Percentiles rank a stretch among this genome's conserved stretches.
Conservation (phyloP, 2,113 vertebrate genomes). For the Xyliphius kryptos region DNA sequence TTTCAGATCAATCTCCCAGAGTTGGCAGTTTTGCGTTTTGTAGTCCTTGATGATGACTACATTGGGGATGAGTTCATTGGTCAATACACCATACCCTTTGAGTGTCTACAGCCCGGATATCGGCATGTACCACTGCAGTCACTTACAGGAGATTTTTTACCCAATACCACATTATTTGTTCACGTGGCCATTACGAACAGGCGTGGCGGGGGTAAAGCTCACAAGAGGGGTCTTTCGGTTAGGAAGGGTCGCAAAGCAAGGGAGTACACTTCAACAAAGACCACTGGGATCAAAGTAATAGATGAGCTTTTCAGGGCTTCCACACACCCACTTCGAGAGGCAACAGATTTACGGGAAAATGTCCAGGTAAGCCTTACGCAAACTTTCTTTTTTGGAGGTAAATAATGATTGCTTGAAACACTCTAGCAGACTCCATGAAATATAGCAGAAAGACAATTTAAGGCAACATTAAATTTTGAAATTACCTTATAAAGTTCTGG, state of each 20-base stretch:
- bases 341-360: conserved; percentile 86
- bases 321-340: conserved; percentile 81
- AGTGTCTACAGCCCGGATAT: conserved; percentile 85
- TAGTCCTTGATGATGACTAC: conserved; percentile 86
- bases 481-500: too few species aligned
- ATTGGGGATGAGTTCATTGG: conserved; percentile 90
- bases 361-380: conserved; percentile 77
- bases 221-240: conserved; percentile 78
- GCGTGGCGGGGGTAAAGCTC: conserved; percentile 77
- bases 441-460: too few species aligned
- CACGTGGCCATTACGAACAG: conserved; percentile 86
- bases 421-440: too few species aligned
- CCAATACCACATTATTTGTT: conserved; percentile 81
- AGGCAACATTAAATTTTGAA: too few species aligned
- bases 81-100: conserved; percentile 89
- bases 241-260: conserved; percentile 76
- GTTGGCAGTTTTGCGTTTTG: conserved; percentile 78
- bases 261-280: conserved; percentile 83
- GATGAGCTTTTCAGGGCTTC: conserved; percentile 86
- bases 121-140: conserved; percentile 83
- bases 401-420: too few species aligned
- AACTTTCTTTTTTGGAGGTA: too few species aligned
- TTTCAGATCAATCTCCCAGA: conserved; percentile 90
- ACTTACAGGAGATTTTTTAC: conserved; percentile 76
- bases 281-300: conserved; percentile 81